A percentile compares a stretch with the other conserved stretches of the same genome.
Evolutionary conservation across 2,888 invertebrate species (phyloP).

Genomic region (Andrena camellia): DNA sequence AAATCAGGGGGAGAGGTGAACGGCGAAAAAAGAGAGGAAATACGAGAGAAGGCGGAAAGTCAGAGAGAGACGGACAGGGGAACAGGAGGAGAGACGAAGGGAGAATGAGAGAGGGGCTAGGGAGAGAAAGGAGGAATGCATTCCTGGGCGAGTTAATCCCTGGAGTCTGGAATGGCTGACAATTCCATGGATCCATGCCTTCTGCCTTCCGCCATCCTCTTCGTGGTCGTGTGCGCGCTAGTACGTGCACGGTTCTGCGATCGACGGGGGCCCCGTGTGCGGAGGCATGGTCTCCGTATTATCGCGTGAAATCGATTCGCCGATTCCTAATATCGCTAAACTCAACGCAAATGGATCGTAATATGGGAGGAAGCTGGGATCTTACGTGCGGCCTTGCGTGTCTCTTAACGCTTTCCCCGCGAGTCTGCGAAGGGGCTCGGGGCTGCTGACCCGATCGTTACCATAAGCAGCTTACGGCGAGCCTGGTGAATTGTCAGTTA

Average conservation of each 20-base stretch:
- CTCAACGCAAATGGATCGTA: constrained; percentile 79
- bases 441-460: constrained; percentile 45
- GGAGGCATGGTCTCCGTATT: constrained; percentile 53
- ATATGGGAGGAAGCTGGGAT: constrained; percentile 73
- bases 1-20: constrained; percentile 46
- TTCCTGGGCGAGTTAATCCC: constrained; percentile 82
- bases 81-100: constrained; percentile 17
- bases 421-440: constrained; percentile 4
- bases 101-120: neutral
- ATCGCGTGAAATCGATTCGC: constrained; percentile 76
- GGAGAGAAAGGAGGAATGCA: constrained; percentile 72
- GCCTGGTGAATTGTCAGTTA: constrained; percentile 41
- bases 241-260: constrained; percentile 32
- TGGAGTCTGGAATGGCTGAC: constrained; percentile 80
- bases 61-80: neutral
- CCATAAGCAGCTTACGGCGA: constrained; percentile 39
- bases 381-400: constrained; percentile 26
- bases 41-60: constrained; percentile 34
- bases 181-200: constrained; percentile 79
- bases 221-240: constrained; percentile 40
- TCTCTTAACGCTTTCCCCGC: constrained; percentile 27
- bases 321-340: constrained; percentile 80
- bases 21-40: constrained; percentile 24
- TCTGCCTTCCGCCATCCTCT: constrained; percentile 63
- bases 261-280: neutral